These are phyloP conservation scores for Craseonycteris thonglongyai DNA, from an alignment of 2,113 vertebrate species.

Conservation along the genomic window DNA sequence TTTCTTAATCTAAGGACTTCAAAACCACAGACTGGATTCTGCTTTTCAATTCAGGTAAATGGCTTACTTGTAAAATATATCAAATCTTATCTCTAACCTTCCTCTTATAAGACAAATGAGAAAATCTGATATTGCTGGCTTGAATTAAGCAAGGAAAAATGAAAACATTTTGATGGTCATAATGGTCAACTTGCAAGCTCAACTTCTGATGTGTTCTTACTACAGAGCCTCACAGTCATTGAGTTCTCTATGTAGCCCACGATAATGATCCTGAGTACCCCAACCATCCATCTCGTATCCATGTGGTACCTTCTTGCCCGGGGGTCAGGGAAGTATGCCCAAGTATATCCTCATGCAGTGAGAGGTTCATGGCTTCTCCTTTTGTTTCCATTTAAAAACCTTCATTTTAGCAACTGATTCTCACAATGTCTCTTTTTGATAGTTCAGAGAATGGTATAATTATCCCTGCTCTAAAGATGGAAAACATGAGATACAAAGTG, in stretches of 20 bases:
- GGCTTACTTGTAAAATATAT: neutral
- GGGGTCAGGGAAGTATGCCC: neutral
- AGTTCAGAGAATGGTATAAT: neutral
- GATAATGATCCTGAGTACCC: neutral
- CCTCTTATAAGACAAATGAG: neutral
- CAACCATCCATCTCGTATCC: accelerated
- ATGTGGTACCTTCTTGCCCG: neutral
- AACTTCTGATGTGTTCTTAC: neutral
- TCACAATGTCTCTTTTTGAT: neutral
- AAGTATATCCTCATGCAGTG: neutral
- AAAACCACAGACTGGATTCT: neutral
- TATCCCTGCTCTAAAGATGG: neutral
- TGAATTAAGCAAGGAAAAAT: neutral
- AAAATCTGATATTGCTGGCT: neutral
- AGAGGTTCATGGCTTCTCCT: neutral
- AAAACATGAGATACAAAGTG: neutral
- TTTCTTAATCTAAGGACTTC: neutral
- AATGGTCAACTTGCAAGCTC: neutral
- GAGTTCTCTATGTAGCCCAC: neutral
- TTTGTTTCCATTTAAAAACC: slow-evolving; percentile 2
- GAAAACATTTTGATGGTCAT: neutral
- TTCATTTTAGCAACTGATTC: neutral
- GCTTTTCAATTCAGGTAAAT: neutral
- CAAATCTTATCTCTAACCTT: neutral
- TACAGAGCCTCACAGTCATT: neutral